Evolutionary conservation across 2,797 vertebrate species (phyloP).

Genomic region (Xyrichtys novacula): DNA sequence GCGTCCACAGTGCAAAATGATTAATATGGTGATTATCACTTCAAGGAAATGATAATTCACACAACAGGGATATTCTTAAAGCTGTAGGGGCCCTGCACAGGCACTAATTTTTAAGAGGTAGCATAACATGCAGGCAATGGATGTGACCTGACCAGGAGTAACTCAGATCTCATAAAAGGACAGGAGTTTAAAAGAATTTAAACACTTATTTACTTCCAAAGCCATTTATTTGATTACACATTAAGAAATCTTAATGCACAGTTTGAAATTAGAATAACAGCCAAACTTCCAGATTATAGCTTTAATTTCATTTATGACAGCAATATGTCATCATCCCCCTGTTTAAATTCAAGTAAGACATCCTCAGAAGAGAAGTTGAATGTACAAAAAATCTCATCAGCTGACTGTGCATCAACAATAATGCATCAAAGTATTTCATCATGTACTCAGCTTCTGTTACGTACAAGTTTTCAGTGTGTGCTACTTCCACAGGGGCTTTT

Average conservation of each 20-base stretch:
- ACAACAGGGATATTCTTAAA: too few species aligned
- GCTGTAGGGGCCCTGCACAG: too few species aligned
- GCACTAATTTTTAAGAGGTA: too few species aligned
- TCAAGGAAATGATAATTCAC: too few species aligned
- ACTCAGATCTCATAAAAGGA: background rate
- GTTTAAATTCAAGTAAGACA: conserved; percentile 64
- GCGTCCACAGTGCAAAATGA: too few species aligned
- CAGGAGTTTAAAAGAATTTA: background rate
- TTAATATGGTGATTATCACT: too few species aligned
- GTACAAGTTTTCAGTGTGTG: conserved; percentile 52
- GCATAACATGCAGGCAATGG: background rate
- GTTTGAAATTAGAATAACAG: conserved; percentile 5
- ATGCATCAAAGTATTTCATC: conserved; percentile 43
- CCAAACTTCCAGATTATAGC: conserved; percentile 51
- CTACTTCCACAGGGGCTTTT: conserved; percentile 55
- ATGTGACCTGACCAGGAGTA: background rate
- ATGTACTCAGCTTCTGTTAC: conserved; percentile 37
- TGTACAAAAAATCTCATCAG: conserved; percentile 43
- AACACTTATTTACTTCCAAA: background rate
- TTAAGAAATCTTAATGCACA: background rate
- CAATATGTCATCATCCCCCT: conserved; percentile 36
- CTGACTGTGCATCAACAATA: conserved; percentile 34
- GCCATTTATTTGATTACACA: conserved; percentile 3
- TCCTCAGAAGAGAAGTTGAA: conserved; percentile 54
- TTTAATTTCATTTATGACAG: conserved; percentile 69